Base-by-base conservation (phyloP, 2,888 invertebrate genomes). In the Andrena trimmerana region DNA sequence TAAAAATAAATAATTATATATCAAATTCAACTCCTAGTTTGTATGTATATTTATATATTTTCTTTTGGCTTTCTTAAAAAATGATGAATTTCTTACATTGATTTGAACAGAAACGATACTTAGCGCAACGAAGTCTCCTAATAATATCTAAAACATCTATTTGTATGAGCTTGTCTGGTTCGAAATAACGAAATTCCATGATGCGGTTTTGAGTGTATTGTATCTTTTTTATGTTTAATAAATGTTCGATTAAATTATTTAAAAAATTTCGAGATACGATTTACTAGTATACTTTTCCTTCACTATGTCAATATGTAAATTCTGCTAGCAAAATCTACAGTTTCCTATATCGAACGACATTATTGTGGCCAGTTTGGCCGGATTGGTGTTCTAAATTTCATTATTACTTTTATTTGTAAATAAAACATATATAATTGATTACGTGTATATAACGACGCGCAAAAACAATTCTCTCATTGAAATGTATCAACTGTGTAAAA, bases 1-100 rank as follows among this genome's bases (percentile, higher is more conserved):
- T 91, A 92, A 91, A 90, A 91, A 89, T 86, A 90, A 90, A 90
- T 87, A 85, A 91, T 86, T 86, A 65, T 83, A 88, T 82, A 89
- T 85, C 75, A 80, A 80, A 80, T 66, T 78, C 27, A 83, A 59
- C 54, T 70, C 24, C 24, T 77, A 65, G 65, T 68, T 78, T 67
- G 20, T 76, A 63, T 65, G 36, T 20, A 74, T 85, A 67, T 67
- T 69, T 52, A 66, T 73, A 48, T 76, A 57, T 71, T 65, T 71
- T 31, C 54, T 42, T 42, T 16, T 42, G 16, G 5, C 42, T 42
- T 16, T 16, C 59, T 60, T 50, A 48, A n/a, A 68, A 72, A 81
- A 65, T 52, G 24, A 62, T 52, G 50, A 57, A 36, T 59, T 62
- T 59, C 29, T 73, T 73, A 67, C 50, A 54, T 48, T 72, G 57